Conservation (phyloP, 2,113 vertebrate species). For the Ceyx cyanopectus region DNA sequence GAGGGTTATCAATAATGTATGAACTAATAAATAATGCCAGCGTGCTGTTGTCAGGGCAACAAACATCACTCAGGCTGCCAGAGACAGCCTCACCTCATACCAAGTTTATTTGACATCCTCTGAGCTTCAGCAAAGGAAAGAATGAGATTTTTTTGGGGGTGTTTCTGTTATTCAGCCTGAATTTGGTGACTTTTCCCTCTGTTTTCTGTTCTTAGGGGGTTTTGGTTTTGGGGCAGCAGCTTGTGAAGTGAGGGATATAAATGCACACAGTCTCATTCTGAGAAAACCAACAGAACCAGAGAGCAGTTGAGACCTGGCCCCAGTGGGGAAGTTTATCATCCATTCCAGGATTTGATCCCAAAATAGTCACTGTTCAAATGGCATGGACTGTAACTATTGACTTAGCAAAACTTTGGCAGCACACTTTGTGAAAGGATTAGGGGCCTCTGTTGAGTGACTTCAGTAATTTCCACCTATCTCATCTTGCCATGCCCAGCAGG, state of each 20-base stretch:
- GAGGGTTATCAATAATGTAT: conserved; percentile 26
- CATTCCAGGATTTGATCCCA: background rate
- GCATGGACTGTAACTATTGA: background rate
- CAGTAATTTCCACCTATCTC: background rate
- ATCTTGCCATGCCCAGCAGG: background rate
- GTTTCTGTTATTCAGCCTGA: background rate
- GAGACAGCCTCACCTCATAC: background rate
- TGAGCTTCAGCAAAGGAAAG: background rate
- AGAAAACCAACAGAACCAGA: accelerated
- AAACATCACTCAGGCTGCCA: background rate
- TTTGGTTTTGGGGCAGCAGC: background rate
- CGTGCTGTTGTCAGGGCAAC: conserved; percentile 13
- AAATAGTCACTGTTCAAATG: background rate
- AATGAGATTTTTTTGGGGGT: background rate
- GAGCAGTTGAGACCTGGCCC: background rate
- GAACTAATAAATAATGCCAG: conserved; percentile 16
- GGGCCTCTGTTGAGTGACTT: conserved; percentile 13
- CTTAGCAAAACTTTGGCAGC: background rate
- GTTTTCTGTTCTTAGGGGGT: background rate
- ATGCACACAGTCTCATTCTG: background rate
- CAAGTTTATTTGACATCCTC: background rate
- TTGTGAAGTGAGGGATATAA: background rate
- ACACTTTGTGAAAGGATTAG: background rate
- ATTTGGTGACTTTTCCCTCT: background rate
- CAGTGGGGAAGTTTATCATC: background rate